Conservation (phyloP, 2,797 vertebrate species). For the Loriculus beryllinus region DNA sequence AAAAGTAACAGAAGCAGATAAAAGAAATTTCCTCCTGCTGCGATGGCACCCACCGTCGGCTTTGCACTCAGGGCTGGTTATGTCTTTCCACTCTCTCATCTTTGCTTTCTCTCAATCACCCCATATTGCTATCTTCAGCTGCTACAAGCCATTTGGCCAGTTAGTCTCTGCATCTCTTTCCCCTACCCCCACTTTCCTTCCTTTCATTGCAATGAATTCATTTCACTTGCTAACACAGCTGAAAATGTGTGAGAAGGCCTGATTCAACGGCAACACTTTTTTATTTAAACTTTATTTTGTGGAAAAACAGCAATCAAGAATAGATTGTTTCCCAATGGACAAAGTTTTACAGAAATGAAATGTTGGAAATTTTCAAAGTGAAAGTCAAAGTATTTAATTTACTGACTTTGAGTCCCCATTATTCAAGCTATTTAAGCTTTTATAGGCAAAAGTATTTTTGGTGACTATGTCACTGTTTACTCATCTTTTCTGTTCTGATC, state of each 20-base stretch:
- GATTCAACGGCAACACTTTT: not conserved
- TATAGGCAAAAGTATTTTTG: not conserved
- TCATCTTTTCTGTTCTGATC: not conserved
- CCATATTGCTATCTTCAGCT: not conserved
- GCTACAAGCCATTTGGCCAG: not conserved
- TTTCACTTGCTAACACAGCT: not conserved
- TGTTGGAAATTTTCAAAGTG: not conserved
- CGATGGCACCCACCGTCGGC: not conserved
- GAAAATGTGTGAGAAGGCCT: not conserved
- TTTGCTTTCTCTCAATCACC: not conserved
- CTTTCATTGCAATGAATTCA: not conserved
- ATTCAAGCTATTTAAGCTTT: not conserved
- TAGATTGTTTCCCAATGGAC: accelerated
- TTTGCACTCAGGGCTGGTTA: not conserved
- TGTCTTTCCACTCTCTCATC: not conserved
- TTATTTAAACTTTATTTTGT: not conserved
- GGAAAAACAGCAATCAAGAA: not conserved
- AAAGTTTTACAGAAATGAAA: not conserved
- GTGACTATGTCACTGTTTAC: not conserved
- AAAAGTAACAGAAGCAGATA: not conserved
- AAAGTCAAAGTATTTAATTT: not conserved
- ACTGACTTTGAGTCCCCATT: not conserved
- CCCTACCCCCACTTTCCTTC: not conserved
- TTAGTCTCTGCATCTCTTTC: not conserved
- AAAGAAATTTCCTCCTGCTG: not conserved